Conservation (phyloP, 2,113 vertebrate genomes). For the Haplotaxodon microlepis region DNA sequence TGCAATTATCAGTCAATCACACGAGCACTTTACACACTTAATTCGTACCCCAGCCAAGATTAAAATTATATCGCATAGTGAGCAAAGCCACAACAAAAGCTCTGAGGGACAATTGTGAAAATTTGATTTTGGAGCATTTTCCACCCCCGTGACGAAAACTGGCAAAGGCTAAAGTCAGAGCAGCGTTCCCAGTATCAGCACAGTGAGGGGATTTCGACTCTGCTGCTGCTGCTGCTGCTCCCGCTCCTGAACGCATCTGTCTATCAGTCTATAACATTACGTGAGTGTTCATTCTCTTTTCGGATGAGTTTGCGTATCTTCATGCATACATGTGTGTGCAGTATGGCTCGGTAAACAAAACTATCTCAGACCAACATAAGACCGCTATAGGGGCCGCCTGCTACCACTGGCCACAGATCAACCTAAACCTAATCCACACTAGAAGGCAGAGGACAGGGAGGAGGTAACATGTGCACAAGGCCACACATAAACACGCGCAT, state of each 20-base stretch:
- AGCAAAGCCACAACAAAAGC: background rate
- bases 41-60: background rate
- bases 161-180: background rate
- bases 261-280: slow-evolving; percentile 30
- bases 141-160: background rate
- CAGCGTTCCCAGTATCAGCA: background rate
- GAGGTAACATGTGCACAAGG: background rate
- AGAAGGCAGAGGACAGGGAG: slow-evolving; percentile 34
- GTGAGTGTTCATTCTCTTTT: slow-evolving; percentile 27
- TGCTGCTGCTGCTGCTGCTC: background rate
- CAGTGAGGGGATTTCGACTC: background rate
- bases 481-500: background rate
- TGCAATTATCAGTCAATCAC: slow-evolving; percentile 1
- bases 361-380: slow-evolving; percentile 52
- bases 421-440: slow-evolving; percentile 66
- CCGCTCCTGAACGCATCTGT: background rate
- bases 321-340: background rate
- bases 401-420: slow-evolving; percentile 54
- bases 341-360: slow-evolving; percentile 15
- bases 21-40: background rate
- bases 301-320: background rate
- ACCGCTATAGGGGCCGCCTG: slow-evolving; percentile 51
- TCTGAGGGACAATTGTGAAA: background rate
- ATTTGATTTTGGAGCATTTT: background rate
- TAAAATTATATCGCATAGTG: background rate